Evolutionary conservation across 2,797 vertebrate species (phyloP).

Genomic region (Ctenochaetus hawaiiensis): DNA sequence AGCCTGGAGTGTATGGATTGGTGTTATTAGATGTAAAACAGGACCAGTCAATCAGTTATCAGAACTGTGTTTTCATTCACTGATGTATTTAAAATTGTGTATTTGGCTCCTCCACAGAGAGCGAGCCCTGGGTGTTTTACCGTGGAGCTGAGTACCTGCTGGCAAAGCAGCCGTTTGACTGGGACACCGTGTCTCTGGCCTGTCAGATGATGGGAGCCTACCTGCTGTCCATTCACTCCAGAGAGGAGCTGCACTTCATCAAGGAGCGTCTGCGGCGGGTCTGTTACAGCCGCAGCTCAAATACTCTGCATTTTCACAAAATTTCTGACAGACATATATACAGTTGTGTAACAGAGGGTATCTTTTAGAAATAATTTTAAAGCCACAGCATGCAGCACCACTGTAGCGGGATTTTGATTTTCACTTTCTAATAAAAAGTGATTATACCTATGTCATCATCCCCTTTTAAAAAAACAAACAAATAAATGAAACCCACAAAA

Average conservation of each 20-base stretch:
- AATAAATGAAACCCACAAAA: too few relatives aligned
- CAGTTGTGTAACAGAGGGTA: not conserved
- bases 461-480: too few relatives aligned
- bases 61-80: not conserved
- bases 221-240: conserved; percentile 90
- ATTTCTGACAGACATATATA: not conserved
- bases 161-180: conserved; percentile 82
- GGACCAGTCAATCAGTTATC: not conserved
- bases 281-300: conserved; percentile 25
- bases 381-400: not conserved
- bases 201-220: conserved; percentile 90
- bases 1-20: not conserved
- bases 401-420: not conserved
- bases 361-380: not conserved
- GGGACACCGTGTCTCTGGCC: conserved; percentile 87
- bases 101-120: conserved; percentile 69
- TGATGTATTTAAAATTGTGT: not conserved
- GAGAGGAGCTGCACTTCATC: conserved; percentile 90
- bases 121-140: conserved; percentile 90
- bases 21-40: not conserved
- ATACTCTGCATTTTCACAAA: not conserved
- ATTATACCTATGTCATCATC: too few relatives aligned
- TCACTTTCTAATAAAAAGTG: too few relatives aligned
- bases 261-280: conserved; percentile 89
- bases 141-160: conserved; percentile 91